Conservation (phyloP, 2,113 vertebrate species). For the Bujurquina vittata region DNA sequence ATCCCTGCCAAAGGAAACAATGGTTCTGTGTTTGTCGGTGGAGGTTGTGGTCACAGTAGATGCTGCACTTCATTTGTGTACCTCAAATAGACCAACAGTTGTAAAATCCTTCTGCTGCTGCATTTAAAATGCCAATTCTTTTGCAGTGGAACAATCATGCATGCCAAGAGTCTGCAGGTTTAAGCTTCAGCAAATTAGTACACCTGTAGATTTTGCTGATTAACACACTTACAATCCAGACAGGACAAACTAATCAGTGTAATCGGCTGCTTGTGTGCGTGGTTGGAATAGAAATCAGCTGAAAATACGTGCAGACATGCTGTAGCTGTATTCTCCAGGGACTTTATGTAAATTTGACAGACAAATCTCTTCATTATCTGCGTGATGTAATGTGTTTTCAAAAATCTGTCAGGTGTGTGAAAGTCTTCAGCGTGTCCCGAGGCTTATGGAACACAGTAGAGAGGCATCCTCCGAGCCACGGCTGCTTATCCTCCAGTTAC, state of each 20-base stretch:
- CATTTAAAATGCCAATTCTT: neutral
- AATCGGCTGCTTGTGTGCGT: conserved; percentile 31
- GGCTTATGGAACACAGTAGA: neutral
- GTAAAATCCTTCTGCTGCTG: neutral
- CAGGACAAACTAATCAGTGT: conserved; percentile 41
- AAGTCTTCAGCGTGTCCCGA: conserved; percentile 18
- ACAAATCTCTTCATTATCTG: conserved; percentile 15
- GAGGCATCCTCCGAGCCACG: neutral
- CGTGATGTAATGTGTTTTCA: conserved; percentile 3
- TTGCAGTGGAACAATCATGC: neutral
- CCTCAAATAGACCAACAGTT: too few species aligned
- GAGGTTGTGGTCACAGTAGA: neutral
- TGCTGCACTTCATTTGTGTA: neutral
- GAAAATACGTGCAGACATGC: neutral
- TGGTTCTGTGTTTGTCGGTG: neutral
- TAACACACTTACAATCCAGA: conserved; percentile 9
- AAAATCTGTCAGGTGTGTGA: neutral
- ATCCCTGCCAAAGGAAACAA: neutral
- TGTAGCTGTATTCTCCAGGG: neutral
- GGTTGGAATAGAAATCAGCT: neutral
- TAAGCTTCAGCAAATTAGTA: conserved; percentile 18
- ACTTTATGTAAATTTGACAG: conserved; percentile 20
- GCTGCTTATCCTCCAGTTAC: conserved; percentile 45
- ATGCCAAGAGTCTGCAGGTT: neutral
- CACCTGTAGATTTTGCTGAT: conserved; percentile 56